Evolutionary conservation across 2,113 vertebrate species (phyloP), one percentile per base, ranked within the genome.

Genomic region (Cyanoderma ruficeps): DNA sequence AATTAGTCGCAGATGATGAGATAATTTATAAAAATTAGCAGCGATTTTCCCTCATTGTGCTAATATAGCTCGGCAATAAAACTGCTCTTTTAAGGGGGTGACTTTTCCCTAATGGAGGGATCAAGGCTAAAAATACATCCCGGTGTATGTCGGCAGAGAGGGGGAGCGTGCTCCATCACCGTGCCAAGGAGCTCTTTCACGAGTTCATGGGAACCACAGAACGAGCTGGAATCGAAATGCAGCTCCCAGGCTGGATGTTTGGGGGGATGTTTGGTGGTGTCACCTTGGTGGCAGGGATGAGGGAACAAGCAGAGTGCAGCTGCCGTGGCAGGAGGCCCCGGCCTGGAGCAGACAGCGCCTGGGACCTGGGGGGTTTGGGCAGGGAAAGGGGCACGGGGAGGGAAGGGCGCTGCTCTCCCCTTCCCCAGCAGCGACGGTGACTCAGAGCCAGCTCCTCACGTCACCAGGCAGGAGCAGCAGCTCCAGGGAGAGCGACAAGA

Each of bases 1-100:
- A 98, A 98, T 98, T 97, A 97, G 96, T 93, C 89, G 95, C 96
- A 97, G 97, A 98, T 98, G 98, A 98, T 98, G 97, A 98, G 98
- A 97, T 98, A 98, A 98, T 98, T 98, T 97, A 96, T 98, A 98
- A 98, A 98, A 98, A 98, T 98, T 97, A 97, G 96, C 67, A 95
- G 87, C 39, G 91, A 98, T 98, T 98, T 97, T 96, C 96, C 92
- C 97, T 97, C 97, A 96, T 98, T 97, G 97, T 97, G 96, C 94
- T 97, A 93, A 94, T 97, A 96, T 81, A 47, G 27, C 94, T 31
- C n/a, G 92, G 95, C 95, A 97, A 96, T 97, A 91, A 97, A 97
- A 77, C 87, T 49, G 75, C 88, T 96, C 94, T 88, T 88, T 86
- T 78, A 70, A 89, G 92, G 96, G 77, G 91, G 94, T 95, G 94